A percentile compares a stretch with the other conserved stretches of the same genome.
Conservation (phyloP, 2,888 invertebrate genomes). For the Leucophora obtusa region DNA sequence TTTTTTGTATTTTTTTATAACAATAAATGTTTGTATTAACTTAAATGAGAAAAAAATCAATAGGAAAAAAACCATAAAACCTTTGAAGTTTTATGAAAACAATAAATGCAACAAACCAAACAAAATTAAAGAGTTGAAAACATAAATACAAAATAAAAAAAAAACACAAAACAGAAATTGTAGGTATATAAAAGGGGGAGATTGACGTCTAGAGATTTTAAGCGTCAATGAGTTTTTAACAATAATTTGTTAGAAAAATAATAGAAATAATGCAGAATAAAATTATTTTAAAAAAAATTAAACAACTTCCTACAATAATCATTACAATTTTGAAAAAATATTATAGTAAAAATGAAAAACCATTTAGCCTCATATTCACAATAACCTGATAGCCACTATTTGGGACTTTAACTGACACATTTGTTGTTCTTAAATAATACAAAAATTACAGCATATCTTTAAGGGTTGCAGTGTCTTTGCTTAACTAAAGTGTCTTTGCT, state of each 20-base stretch:
- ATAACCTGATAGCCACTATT: too few species aligned
- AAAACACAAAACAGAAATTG: background rate
- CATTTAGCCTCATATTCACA: too few species aligned
- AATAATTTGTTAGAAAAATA: slow-evolving; percentile 53
- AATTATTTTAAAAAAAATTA: background rate
- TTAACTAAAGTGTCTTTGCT: too few species aligned
- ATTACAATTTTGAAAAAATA: too few species aligned
- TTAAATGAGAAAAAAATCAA: slow-evolving; percentile 59
- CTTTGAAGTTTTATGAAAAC: slow-evolving; percentile 62
- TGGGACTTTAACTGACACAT: too few species aligned
- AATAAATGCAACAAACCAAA: slow-evolving; percentile 62
- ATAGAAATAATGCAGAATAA: slow-evolving; percentile 23
- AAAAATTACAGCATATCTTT: too few species aligned
- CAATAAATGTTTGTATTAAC: slow-evolving; percentile 60
- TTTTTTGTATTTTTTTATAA: slow-evolving; percentile 49
- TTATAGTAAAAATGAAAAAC: too few species aligned
- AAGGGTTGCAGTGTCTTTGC: too few species aligned
- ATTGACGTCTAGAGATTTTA: slow-evolving; percentile 58
- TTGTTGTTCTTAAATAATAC: too few species aligned
- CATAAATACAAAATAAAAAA: background rate
- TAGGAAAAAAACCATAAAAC: slow-evolving; percentile 45
- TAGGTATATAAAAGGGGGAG: slow-evolving; percentile 23
- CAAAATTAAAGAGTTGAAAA: slow-evolving; percentile 58
- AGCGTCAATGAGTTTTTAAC: slow-evolving; percentile 58
- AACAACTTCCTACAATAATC: too few species aligned